Evolutionary conservation across 2,797 vertebrate genomes (phyloP), one percentile per base, ranked within the genome.

Genomic region (Myoxocephalus aenaeus): DNA sequence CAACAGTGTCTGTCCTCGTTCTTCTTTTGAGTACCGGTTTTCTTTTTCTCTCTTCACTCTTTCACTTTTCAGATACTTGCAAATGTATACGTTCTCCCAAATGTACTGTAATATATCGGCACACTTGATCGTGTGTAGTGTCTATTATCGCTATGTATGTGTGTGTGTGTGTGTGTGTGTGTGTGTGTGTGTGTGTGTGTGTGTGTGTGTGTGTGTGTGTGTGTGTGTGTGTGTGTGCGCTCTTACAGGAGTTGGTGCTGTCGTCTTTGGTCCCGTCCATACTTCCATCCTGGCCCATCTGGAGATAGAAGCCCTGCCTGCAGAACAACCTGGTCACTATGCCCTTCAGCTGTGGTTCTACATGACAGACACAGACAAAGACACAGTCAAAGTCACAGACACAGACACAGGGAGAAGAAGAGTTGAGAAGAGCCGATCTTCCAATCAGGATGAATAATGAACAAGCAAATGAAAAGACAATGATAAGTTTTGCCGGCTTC

Each of bases 301-400:
- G 97, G 96, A 99, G 97, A 96, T 98, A 99, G 96, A 98, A 99
- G 90, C 97, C 98, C 96, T 99, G 98, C 93, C 97, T 97, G 96
- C 97, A 98, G 95, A 98, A 98, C 96, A 99, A 97, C 95, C 98
- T 97, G 96, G 97, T 99, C 96, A 99, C 97, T 95, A 99, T 99
- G 88, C 97, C 97, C 97, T 99, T 99, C 95, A 99, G 98, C 96
- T 99, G 97, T 93, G 97, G 97, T 97, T 99, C 98, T 98, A 93
- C 92, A 94, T 1, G 88, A 85, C 42, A 83, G 3, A 88, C 42
- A 83, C 4, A 88, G 32, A 85, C 18, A 80, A 1, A 86, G 25
- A 93, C 92, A 94, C 1, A 66, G 1, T 84, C 56, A 79, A 27
- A 27, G 25, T 27, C 40, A 42, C 25, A 80, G 4, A 86, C 29